Evolutionary conservation across 2,888 invertebrate genomes (phyloP), one percentile per base, ranked within the genome.

Genomic region (Lepeophtheirus nordmannii): DNA sequence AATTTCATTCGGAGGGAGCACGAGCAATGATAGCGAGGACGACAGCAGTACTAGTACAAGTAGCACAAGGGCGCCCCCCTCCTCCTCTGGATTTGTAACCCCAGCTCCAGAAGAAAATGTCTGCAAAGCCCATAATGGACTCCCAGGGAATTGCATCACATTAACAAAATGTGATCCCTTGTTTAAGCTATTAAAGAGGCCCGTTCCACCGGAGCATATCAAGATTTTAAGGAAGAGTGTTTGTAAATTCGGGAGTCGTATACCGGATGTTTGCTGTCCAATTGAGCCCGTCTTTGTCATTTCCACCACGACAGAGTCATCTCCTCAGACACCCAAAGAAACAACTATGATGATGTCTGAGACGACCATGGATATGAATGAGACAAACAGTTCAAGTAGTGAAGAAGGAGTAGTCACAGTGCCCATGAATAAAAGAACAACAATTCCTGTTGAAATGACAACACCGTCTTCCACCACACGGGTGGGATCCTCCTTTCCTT

Each of bases 201-300:
- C 63, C 7, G 20, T 63, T 11, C 22, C 46, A 17, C 53, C 53
- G n/a, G 23, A 20, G 12, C 22, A 17, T 2, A 12, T 46, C 10
- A 12, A n/a, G 46, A 46, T 63, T 14, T 30, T 63, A 20, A 14
- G 63, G 12, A n/a, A 23, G 12, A 46, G 46, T 10, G 63, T 63
- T 3, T 63, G 63, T 38, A n/a, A 53, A 3, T 56, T 23, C 5
- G 38, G 46, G 12, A 56, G 53, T 17, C 20, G 38, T 22, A 22
- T 63, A n/a, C 63, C 63, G 22, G 63, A 63, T 30, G 56, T 63
- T 1, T 63, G 63, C 8, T 63, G 63, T n/a, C 63, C 63, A 1
- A 63, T 38, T 22, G 60, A 38, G 30, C 8, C 20, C 10, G 14
- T n/a, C n/a, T n/a, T 2, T 11, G n/a, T 57, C n/a, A 23, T 22